Conservation (phyloP, 1,140 invertebrate species). For the Paraescarpia echinospica region DNA sequence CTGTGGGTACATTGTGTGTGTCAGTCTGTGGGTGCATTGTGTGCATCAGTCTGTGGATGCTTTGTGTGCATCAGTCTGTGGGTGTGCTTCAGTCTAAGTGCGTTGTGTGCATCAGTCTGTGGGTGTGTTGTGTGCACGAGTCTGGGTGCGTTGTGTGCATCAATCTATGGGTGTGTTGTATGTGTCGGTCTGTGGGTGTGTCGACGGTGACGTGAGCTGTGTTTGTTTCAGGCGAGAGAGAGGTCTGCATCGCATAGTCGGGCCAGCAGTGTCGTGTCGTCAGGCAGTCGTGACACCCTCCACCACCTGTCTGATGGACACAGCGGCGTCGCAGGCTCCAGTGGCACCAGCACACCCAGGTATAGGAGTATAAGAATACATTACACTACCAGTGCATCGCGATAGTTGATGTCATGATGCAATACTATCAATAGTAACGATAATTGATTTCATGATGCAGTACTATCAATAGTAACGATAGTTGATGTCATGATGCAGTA, state of each 20-base stretch:
- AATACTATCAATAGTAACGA: no score
- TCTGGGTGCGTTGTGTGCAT: no score
- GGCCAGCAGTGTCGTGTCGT: neutral
- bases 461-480: no score
- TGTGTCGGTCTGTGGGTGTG: no score
- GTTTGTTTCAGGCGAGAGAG: neutral
- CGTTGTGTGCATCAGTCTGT: neutral
- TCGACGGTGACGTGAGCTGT: neutral
- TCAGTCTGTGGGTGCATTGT: no score
- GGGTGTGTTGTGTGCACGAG: no score
- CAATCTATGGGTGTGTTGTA: no score
- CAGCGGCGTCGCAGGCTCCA: neutral
- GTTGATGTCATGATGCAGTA: no score
- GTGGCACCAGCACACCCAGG: neutral
- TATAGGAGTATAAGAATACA: neutral
- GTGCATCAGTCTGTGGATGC: no score
- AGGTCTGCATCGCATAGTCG: neutral
- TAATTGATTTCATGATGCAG: no score
- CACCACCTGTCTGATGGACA: neutral
- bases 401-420: neutral
- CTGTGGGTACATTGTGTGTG: no score
- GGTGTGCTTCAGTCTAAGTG: neutral
- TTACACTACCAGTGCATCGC: neutral
- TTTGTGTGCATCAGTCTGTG: no score
- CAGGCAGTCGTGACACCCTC: neutral